Evolutionary conservation across 2,888 invertebrate species (phyloP).

Genomic region (Alloplasta piceator): DNA sequence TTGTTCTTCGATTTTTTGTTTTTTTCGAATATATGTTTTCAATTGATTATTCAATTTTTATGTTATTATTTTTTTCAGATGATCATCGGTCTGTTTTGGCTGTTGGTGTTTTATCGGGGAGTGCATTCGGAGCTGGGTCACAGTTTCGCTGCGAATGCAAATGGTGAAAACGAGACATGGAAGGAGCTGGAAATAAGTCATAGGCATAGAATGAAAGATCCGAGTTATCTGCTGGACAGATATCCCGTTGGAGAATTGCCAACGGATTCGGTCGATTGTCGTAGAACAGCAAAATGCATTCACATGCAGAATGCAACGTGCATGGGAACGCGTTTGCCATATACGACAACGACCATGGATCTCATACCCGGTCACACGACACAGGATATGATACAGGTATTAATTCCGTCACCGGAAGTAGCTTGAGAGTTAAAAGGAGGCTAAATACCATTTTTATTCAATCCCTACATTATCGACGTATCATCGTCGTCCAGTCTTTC

Average conservation of each 20-base stretch:
- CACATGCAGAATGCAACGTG: constrained; percentile 87
- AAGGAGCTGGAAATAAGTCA: constrained; percentile 71
- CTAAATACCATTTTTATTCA: no score
- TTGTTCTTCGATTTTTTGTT: neutral
- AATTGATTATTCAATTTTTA: constrained; percentile 3
- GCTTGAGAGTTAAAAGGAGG: no score
- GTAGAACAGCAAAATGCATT: constrained; percentile 89
- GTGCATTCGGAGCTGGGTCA: constrained; percentile 72
- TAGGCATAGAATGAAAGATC: constrained; percentile 75
- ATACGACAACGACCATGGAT: constrained; percentile 90
- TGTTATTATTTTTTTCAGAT: constrained; percentile 37
- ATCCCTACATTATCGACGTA: no score
- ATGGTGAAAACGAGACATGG: constrained; percentile 74
- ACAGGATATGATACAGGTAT: constrained; percentile 84
- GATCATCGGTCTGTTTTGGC: constrained; percentile 44
- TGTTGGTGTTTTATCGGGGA: constrained; percentile 40
- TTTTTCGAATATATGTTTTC: neutral
- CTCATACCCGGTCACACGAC: constrained; percentile 89
- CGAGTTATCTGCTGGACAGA: constrained; percentile 75
- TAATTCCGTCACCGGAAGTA: constrained; percentile 56
- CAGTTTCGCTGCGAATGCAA: constrained; percentile 70
- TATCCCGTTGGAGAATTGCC: constrained; percentile 77
- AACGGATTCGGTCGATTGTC: constrained; percentile 84
- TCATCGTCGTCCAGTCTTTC: no score
- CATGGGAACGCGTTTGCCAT: constrained; percentile 91